phyloP scores from a whole-genome alignment of 1,140 invertebrate species.

The Schlechtendalia chinensis region DNA sequence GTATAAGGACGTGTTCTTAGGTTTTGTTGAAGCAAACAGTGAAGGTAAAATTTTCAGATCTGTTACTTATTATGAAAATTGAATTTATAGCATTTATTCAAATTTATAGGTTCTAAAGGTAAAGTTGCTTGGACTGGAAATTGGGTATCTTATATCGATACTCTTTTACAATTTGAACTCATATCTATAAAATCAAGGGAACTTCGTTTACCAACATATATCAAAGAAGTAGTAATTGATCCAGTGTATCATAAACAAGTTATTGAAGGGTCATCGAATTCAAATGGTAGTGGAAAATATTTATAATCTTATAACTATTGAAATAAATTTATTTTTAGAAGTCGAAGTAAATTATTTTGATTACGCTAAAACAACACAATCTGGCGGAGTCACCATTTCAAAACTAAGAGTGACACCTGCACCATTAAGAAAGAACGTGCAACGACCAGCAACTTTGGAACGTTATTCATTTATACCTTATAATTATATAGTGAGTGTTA shows the following conservation, averaged over 20 bases:
- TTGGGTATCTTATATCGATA: conserved; percentile 91
- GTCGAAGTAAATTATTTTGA: conserved; percentile 23
- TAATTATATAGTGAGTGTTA: not conserved
- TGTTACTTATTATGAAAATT: not conserved
- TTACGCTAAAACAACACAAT: conserved; percentile 26
- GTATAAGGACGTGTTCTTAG: conserved; percentile 83
- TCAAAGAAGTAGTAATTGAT: conserved; percentile 78
- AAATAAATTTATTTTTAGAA: not conserved
- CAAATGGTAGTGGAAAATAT: conserved; percentile 52
- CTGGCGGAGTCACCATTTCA: conserved; percentile 9
- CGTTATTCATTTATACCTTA: conserved; percentile 18
- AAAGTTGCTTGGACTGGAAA: conserved; percentile 75
- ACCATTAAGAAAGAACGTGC: conserved; percentile 21
- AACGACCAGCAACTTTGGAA: conserved; percentile 20
- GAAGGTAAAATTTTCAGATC: conserved; percentile 57
- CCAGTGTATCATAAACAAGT: conserved; percentile 59
- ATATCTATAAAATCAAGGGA: conserved; percentile 70
- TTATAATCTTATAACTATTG: not conserved
- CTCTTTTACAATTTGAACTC: conserved; percentile 87
- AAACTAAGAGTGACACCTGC: conserved; percentile 16
- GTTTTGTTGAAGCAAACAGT: conserved; percentile 67
- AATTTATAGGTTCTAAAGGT: conserved; percentile 49
- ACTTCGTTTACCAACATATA: conserved; percentile 80
- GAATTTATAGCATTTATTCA: not conserved
- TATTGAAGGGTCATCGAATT: conserved; percentile 63